These are phyloP conservation scores for Chrysaora quinquecirrha DNA, from an alignment of 30 jellyfish, hydroid and myxozoan genomes.

Conservation along the genomic window DNA sequence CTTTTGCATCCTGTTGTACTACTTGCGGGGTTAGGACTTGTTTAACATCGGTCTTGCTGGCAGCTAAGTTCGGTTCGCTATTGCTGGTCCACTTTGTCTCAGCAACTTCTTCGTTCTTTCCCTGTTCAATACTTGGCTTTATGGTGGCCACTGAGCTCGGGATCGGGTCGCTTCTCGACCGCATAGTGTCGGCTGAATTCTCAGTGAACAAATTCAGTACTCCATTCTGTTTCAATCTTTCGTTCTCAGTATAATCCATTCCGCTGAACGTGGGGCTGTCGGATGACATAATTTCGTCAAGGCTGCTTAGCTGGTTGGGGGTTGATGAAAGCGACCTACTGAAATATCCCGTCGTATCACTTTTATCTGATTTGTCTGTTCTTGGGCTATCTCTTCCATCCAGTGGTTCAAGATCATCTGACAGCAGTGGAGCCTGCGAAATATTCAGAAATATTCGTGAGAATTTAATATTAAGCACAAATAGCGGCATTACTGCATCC, in stretches of 20 bases:
- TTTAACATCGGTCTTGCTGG: constrained; percentile 22
- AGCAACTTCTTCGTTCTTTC: constrained; percentile 1
- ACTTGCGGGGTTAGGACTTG: constrained; percentile 41
- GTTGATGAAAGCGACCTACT: constrained; percentile 78
- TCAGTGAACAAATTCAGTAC: constrained; percentile 36
- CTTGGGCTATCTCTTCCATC: constrained; percentile 81
- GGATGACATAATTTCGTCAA: constrained; percentile 70
- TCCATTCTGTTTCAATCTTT: constrained; percentile 39
- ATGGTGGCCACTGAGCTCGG: constrained; percentile 38
- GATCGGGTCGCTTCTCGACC: constrained; percentile 73
- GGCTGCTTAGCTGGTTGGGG: constrained; percentile 79
- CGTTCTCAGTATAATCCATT: constrained; percentile 27
- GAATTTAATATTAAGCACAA: too few relatives aligned
- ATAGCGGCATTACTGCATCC: too few relatives aligned
- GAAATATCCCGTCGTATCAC: constrained; percentile 78
- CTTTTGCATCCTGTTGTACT: constrained; percentile 29
- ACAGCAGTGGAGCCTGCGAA: constrained; percentile 22
- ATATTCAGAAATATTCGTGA: too few relatives aligned
- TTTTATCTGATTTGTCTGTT: constrained; percentile 58
- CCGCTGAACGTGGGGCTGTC: constrained; percentile 66
- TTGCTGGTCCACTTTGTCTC: constrained; percentile 65
- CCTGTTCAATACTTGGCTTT: constrained; percentile 23
- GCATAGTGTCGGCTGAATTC: constrained; percentile 19
- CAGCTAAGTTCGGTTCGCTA: constrained; percentile 73
- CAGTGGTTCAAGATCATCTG: constrained; percentile 59